Evolutionary conservation across 2,113 vertebrate genomes (phyloP), one percentile per base, ranked within the genome.

Genomic region (Atlantisia rogersi): DNA sequence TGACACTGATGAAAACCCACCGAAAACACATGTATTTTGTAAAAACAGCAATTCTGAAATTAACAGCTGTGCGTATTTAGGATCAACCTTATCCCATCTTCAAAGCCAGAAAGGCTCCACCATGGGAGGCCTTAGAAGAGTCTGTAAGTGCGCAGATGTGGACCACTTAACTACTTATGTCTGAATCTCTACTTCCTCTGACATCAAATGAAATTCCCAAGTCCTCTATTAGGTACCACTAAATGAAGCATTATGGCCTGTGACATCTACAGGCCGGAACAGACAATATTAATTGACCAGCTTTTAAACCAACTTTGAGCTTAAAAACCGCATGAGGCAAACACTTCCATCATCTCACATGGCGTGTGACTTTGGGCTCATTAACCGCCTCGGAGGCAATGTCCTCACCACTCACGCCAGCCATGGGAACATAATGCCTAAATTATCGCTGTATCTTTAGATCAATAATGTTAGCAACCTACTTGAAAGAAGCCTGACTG

Each of bases 111-210:
- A 90, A 86, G 24, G 13, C 10, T 80, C 42, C 17, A 52, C 13
- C 0, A 0, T 48, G 19, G 6, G 4, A 37, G n/a, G 26, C 39
- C 60, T 48, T 92, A 37, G 28, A 83, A 59, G 59, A 65, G 11
- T 0, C 4, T 48, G 59, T 1, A 7, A 65, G 70, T 0, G 1
- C 2, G 1, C 11, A 31, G 67, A 69, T 11, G n/a, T 28, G 10
- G 37, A 52, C 55, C 35, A 46, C 10, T 20, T 6, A 85, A 68
- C 11, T 26, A 42, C 17, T 53, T 16, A 24, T 17, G 35, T 58
- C 26, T 83, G 53, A 17, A 2, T 40, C 59, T 50, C 79, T 50
- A 50, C 10, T 82, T 76, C 63, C 22, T 89, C 73, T 9, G 3
- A 59, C 65, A 82, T 17, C 28, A 84, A 68, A 70, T 17, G 15